Percentiles rank a stretch among this genome's conserved stretches.
These are phyloP conservation scores for Stratiolaelaps scimitus DNA, from an alignment of 1,140 invertebrate genomes.

Conservation along the genomic window DNA sequence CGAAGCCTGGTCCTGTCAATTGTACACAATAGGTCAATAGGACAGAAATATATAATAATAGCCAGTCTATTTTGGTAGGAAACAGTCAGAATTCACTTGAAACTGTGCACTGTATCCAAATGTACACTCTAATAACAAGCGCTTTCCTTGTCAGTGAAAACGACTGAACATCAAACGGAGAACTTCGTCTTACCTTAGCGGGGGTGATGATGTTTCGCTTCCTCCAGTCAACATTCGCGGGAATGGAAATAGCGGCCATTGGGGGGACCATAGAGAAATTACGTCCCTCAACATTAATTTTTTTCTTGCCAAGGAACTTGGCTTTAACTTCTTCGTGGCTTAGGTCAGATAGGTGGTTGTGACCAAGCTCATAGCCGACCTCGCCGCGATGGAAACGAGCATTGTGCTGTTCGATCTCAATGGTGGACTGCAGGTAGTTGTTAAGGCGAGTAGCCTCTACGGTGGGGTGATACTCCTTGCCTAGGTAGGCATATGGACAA, in stretches of 20 bases:
- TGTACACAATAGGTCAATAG: too few relatives aligned
- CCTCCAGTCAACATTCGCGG: conserved; percentile 1
- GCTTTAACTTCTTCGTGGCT: not conserved
- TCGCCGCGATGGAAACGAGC: not conserved
- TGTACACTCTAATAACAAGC: too few relatives aligned
- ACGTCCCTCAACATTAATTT: not conserved
- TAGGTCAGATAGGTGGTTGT: not conserved
- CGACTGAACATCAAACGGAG: too few relatives aligned
- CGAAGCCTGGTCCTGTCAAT: not conserved
- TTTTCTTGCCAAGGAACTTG: conserved; percentile 6
- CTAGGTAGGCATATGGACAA: not conserved
- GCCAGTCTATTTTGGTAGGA: too few relatives aligned
- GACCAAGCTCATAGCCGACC: conserved; percentile 1
- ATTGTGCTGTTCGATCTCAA: conserved; percentile 22
- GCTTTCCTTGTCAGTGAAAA: too few relatives aligned
- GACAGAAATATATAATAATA: too few relatives aligned
- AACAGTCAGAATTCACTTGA: too few relatives aligned
- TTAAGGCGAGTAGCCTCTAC: not conserved
- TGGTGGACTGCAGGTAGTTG: conserved; percentile 11
- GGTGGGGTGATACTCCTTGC: not conserved
- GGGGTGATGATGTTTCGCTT: not conserved
- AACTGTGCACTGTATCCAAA: too few relatives aligned
- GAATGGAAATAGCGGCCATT: not conserved
- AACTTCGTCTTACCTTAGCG: not conserved
- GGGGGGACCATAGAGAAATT: not conserved